Conservation (phyloP, 37 sponge, comb jelly and placozoan species). For the Haliclona indistincta region DNA sequence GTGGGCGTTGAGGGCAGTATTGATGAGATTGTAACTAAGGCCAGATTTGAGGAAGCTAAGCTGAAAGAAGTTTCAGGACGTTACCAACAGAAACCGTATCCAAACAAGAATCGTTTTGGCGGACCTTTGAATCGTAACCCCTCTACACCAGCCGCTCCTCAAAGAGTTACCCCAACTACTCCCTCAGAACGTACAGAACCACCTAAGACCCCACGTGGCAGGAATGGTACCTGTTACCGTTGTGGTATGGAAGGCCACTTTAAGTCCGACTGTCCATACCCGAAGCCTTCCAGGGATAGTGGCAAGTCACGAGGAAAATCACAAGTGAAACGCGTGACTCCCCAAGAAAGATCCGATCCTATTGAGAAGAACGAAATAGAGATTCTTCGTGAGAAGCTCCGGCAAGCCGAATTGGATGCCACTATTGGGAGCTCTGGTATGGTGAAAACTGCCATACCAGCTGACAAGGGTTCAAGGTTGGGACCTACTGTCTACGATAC, state of each 20-base stretch:
- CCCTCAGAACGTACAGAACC: no score
- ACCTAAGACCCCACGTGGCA: no score
- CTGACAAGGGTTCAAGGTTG: no score
- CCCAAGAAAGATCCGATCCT: not conserved
- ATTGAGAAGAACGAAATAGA: not conserved
- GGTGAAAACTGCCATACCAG: no score
- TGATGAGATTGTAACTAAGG: not conserved
- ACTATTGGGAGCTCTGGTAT: no score
- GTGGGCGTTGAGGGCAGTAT: not conserved
- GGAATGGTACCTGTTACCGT: not conserved
- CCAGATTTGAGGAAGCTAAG: not conserved
- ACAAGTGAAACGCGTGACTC: not conserved
- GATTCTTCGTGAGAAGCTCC: no score
- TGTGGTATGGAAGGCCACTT: slow-evolving; percentile 34
- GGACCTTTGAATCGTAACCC: not conserved
- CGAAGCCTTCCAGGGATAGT: not conserved
- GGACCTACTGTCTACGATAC: slow-evolving; percentile 6
- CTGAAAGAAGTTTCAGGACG: not conserved
- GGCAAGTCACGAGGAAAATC: not conserved
- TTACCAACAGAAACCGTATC: not conserved
- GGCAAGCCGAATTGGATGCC: no score
- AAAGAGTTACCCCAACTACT: not conserved
- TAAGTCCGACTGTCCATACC: slow-evolving; percentile 23
- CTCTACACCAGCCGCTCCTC: not conserved
- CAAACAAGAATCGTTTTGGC: no score